Evolutionary conservation across 2,888 invertebrate genomes (phyloP), one percentile per base, ranked within the genome.

Genomic region (Lasioglossum marginatum): DNA sequence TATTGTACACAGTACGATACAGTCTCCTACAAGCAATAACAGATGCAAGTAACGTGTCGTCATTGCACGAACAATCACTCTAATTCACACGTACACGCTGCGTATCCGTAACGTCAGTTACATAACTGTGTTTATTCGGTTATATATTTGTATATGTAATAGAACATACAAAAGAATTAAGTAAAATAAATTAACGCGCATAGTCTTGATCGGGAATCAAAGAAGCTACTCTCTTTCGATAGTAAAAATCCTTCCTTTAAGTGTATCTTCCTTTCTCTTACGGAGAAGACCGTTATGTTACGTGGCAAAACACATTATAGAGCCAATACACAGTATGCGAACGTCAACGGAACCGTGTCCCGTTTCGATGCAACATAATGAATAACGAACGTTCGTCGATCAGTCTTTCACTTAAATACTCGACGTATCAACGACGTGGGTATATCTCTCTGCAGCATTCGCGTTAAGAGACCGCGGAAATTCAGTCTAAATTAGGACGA

Each of bases 1-100:
- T 92, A 92, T 92, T 89, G 93, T 94, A 94, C 94, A 94, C 86
- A 92, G 93, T 94, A 94, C 93, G 88, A 94, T 92, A 94, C 91
- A 93, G 86, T 86, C 85, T 89, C 60, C 84, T 70, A 84, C 81
- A 85, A 88, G 83, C 88, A 91, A 78, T 83, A 74, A 85, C 81
- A 77, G 84, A 70, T 80, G 85, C 87, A 83, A 85, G 75, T 84
- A 71, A 85, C 57, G 76, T 23, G 72, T 14, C 74, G 73, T 86
- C 48, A 78, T 82, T 81, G 79, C 83, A 78, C 86, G 43, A 71
- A 72, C 90, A 87, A 79, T 87, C 89, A 89, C 72, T 82, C 89
- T 80, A 74, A 77, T 80, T 82, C 68, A 68, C 87, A 60, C 89
- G 88, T 78, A 80, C 76, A 87, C 79, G 79, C 86, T 78, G 86